Evolutionary conservation across 2,797 vertebrate genomes (phyloP).

Genomic region (Buceros bicornis): DNA sequence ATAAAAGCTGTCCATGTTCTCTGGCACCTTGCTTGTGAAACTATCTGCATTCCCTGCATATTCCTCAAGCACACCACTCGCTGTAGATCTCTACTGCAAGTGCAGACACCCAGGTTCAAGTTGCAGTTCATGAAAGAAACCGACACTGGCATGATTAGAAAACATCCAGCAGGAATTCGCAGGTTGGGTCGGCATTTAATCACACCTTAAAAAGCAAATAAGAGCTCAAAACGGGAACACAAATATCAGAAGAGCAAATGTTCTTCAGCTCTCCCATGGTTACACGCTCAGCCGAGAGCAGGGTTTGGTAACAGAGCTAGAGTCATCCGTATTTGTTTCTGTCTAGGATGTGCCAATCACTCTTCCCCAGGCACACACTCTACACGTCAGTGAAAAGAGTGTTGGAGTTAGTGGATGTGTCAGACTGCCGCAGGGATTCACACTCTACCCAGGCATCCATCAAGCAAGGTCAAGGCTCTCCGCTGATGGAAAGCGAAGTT

Average conservation of each 20-base stretch:
- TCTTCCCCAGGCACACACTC: not conserved
- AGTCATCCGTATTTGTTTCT: not conserved
- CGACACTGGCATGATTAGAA: not conserved
- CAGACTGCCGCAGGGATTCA: not conserved
- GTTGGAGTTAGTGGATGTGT: not conserved
- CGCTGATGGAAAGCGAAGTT: not conserved
- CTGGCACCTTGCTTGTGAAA: not conserved
- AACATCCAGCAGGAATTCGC: not conserved
- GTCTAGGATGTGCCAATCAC: not conserved
- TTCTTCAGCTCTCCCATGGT: not conserved
- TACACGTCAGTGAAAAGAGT: not conserved
- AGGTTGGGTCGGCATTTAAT: not conserved
- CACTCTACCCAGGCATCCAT: not conserved
- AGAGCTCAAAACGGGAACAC: not conserved
- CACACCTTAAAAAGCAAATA: not conserved
- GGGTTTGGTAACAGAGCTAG: not conserved
- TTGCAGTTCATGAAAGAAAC: not conserved
- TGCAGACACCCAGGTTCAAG: not conserved
- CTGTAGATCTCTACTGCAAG: not conserved
- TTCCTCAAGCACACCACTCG: not conserved
- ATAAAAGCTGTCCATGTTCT: not conserved
- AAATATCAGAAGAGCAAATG: not conserved
- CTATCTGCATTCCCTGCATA: not conserved
- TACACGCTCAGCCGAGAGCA: not conserved
- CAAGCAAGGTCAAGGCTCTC: not conserved